phyloP scores from a whole-genome alignment of 2,797 vertebrate species.

The Borostomias antarcticus region DNA sequence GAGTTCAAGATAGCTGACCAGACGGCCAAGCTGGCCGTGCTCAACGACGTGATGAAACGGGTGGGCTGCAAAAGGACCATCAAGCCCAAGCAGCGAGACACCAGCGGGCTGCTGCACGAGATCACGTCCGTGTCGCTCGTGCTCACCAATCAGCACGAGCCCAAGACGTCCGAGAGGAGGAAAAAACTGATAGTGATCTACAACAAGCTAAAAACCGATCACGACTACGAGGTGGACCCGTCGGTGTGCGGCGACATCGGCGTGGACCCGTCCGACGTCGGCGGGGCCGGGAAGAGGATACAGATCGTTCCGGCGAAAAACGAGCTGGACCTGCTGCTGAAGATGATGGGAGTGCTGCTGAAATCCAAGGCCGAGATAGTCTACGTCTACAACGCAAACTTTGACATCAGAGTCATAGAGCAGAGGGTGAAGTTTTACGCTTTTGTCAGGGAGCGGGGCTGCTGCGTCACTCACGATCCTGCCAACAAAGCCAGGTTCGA shows the following conservation, averaged over 20 bases:
- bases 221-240: neutral
- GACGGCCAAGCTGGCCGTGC: neutral
- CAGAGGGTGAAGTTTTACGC: slow-evolving; percentile 7
- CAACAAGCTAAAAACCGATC: neutral
- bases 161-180: neutral
- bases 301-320: neutral
- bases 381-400: neutral
- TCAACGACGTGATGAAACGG: neutral
- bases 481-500: neutral
- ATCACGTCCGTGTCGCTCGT: neutral
- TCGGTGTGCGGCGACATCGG: neutral
- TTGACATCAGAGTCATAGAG: neutral
- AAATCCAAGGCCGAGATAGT: neutral
- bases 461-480: too few species aligned
- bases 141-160: neutral
- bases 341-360: neutral
- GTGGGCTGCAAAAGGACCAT: neutral
- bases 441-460: neutral
- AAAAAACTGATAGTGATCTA: slow-evolving; percentile 5
- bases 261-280: neutral
- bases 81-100: neutral
- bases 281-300: neutral
- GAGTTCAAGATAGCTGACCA: neutral
- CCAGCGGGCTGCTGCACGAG: neutral
- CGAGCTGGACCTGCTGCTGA: neutral